Evolutionary conservation across 2,113 vertebrate genomes (phyloP), one percentile per base, ranked within the genome.

Genomic region (Rattus rattus): DNA sequence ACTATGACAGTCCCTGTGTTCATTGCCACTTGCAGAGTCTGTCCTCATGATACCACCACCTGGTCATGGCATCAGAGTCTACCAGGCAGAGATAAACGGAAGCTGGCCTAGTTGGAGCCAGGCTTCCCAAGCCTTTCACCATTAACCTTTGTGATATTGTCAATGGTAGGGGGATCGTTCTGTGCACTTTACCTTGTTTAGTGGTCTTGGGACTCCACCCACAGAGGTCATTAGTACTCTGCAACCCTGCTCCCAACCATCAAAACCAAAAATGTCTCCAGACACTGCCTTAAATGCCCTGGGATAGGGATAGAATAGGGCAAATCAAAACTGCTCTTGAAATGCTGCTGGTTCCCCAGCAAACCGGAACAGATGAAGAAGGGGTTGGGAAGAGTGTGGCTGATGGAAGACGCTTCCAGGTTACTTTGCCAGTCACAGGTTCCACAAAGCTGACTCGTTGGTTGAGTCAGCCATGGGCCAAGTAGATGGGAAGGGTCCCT

Each of bases 391-490:
- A 6, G 12, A 54, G 24, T 69, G 28, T 52, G 43, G 20, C 43
- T 92, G 81, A 56, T 73, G 1, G 67, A 17, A 92, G 96, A 87
- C 14, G 20, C 47, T 61, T 81, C 72, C 56, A 77, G 49, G 83
- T 83, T 92, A 30, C 84, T 77, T 39, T 88, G 54, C 85, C 65
- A 59, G 8, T 79, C 63, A 20, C 4, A 26, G 49, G 2, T 7
- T 77, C 92, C 92, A 54, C 28, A 33, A 84, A 90, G 63, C 79
- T 70, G 77, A 75, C 90, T 88, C 81, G 89, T 90, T 89, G 61
- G 39, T 76, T 93, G 63, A 83, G 30, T 33, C 43, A 70, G 63
- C 47, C 36, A 26, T 49, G 39, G 28, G 14, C 73, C 85, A 79
- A 47, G 36, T 49, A n/a, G 90, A 96, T 61, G 39, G 20, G 91